Base-by-base conservation (phyloP, 2,888 invertebrate species). In the Zygothrica quintamaculata region DNA sequence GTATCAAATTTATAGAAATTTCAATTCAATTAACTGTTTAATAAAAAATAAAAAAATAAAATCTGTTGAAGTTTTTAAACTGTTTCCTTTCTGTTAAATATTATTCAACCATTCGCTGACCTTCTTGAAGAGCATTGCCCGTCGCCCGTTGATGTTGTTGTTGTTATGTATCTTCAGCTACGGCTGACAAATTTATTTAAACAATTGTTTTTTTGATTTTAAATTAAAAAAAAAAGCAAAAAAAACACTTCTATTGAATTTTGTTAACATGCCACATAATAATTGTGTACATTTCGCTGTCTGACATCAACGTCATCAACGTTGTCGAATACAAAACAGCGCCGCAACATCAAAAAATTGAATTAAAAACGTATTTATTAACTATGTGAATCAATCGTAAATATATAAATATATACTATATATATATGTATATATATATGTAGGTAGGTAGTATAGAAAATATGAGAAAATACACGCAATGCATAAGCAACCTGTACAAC, bases 51-150 rank as follows among this genome's bases (percentile, higher is more conserved):
- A n/a, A n/a, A n/a, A n/a, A n/a, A n/a, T n/a, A 42, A 58, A 65
- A 18, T 11, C 37, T 43, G 46, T 47, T 48, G 16, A 52, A 46
- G 26, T 53, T 18, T 15, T 33, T 16, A 9, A 44, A 53, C 39
- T 46, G 26, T 15, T 18, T 15, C 7, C 26, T 33, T 29, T 44
- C 26, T 48, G 34, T 31, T n/a, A 29, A 37, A 43, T 48, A 43
- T 65, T 37, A 47, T 22, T 13, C 42, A 33, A 53, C 44, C 26
- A 57, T 46, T 31, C 16, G 37, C 47, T 60, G 80, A 62, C 81
- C 81, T 82, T 81, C 70, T 48, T 29, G 8, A 13, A 66, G 87
- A 64, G 43, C 87, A 51, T 73, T 81, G 82, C 53, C 73, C 74
- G 74, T 44, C 5, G 8, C 29, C 15, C 34, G 22, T 29, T 15